Conservation (phyloP, 2,113 vertebrate species). For the Ceuthmochares aereus region DNA sequence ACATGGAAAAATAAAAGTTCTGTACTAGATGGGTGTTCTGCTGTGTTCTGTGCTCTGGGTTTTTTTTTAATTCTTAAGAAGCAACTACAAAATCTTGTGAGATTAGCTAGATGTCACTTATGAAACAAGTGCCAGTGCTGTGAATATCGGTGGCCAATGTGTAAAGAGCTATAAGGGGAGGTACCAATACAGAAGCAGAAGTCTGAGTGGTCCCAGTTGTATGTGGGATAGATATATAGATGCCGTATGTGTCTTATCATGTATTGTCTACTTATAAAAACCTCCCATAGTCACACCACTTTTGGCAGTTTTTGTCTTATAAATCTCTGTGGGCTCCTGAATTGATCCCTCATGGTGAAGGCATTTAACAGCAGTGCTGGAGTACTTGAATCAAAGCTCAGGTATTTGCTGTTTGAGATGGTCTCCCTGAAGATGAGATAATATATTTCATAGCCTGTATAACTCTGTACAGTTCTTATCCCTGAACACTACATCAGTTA, state of each 20-base stretch:
- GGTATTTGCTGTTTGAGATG: background rate
- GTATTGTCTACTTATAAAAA: background rate
- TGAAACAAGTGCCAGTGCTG: background rate
- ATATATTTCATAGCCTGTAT: background rate
- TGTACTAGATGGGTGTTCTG: background rate
- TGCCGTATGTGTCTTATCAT: background rate
- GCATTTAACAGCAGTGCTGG: background rate
- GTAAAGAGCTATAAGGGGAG: background rate
- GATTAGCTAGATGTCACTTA: rapidly evolving
- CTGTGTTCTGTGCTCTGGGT: background rate
- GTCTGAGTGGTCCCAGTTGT: background rate
- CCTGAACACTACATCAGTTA: background rate
- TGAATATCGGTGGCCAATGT: background rate
- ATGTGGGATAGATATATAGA: background rate
- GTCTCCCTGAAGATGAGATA: background rate
- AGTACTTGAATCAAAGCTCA: background rate
- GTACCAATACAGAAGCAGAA: background rate
- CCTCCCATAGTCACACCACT: background rate
- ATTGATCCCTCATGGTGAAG: background rate
- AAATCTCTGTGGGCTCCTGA: background rate
- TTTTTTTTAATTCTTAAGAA: background rate
- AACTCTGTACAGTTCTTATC: background rate
- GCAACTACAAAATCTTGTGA: background rate
- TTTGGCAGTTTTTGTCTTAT: background rate
- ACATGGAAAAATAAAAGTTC: background rate